Conservation (phyloP, 2,888 invertebrate species). For the Drosophila seclusa region DNA sequence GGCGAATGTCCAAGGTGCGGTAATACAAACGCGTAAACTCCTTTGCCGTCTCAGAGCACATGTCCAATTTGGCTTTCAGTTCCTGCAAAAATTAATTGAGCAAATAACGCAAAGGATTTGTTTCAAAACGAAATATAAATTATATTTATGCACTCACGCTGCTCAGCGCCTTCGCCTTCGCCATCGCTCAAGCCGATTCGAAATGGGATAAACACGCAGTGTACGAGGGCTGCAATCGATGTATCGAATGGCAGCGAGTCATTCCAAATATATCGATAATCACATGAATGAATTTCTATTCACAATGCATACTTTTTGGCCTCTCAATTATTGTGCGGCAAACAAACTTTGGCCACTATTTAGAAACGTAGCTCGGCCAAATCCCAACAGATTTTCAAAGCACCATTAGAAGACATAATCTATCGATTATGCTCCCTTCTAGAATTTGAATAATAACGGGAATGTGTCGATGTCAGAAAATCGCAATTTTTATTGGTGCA, state of each 20-base stretch:
- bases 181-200: constrained; percentile 9
- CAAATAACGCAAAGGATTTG: background rate
- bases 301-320: background rate
- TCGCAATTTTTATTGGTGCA: background rate
- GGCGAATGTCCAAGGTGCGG: constrained; percentile 93
- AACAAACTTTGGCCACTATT: background rate
- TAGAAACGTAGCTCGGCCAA: background rate
- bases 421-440: background rate
- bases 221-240: constrained; percentile 9
- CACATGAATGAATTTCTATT: background rate
- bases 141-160: constrained; percentile 28
- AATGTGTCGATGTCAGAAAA: background rate
- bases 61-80: constrained; percentile 89
- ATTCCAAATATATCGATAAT: background rate
- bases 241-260: background rate
- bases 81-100: constrained; percentile 83
- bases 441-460: background rate
- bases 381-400: background rate
- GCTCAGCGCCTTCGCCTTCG: too few relatives aligned
- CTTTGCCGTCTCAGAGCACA: constrained; percentile 93
- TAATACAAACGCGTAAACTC: constrained; percentile 96
- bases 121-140: background rate
- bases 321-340: background rate
- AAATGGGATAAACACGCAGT: background rate
- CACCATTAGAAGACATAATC: background rate